These are phyloP conservation scores for Drosophila saltans DNA, from an alignment of 1,140 invertebrate species.

Conservation along the genomic window DNA sequence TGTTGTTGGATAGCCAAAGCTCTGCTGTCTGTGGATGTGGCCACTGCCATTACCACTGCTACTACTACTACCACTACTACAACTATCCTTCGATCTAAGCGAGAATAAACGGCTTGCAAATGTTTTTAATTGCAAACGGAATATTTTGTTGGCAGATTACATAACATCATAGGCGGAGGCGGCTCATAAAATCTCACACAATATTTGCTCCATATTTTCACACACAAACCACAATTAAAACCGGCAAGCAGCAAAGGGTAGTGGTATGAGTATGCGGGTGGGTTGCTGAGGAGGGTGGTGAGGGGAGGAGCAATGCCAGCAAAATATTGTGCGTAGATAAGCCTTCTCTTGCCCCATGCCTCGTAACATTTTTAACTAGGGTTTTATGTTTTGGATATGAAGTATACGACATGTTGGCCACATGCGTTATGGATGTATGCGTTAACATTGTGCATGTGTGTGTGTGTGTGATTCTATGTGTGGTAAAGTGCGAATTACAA, in stretches of 20 bases:
- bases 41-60: too few relatives aligned
- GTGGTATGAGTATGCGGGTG: not conserved
- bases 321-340: conserved; percentile 55
- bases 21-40: too few relatives aligned
- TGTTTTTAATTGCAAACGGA: conserved; percentile 67
- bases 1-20: not conserved
- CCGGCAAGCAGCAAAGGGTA: conserved; percentile 37
- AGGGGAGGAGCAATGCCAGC: not conserved
- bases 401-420: conserved; percentile 63
- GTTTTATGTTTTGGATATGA: conserved; percentile 50
- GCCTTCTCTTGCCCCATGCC: not conserved
- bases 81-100: conserved; percentile 13
- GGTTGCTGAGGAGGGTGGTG: not conserved
- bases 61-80: not conserved
- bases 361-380: conserved; percentile 11
- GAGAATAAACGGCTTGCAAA: conserved; percentile 51
- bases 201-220: conserved; percentile 40
- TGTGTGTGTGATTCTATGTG: conserved; percentile 27
- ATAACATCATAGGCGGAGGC: conserved; percentile 27
- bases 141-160: conserved; percentile 58
- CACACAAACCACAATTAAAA: conserved; percentile 67
- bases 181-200: conserved; percentile 33
- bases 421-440: conserved; percentile 24
- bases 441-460: conserved; percentile 16
- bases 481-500: conserved; percentile 74